A percentile compares a stretch with the other conserved stretches of the same genome.
Evolutionary conservation across 2,888 invertebrate genomes (phyloP).

Genomic region (Acleris sparsana): DNA sequence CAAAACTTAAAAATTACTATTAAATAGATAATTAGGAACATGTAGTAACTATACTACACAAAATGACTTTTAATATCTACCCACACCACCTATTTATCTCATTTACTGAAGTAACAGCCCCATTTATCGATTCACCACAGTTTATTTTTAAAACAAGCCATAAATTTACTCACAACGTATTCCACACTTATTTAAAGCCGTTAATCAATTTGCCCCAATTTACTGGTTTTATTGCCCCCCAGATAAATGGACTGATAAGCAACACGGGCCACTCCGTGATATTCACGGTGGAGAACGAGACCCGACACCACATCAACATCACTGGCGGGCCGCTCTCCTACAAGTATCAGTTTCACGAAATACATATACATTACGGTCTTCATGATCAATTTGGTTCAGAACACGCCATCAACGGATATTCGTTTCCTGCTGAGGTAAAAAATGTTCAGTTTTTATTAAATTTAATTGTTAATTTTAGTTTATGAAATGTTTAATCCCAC

Average conservation of each 20-base stretch:
- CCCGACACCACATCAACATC: constrained; percentile 93
- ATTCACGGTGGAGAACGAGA: constrained; percentile 94
- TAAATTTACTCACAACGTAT: constrained; percentile 30
- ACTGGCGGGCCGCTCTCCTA: constrained; percentile 98
- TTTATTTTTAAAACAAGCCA: constrained; percentile 19
- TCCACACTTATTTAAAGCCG: constrained; percentile 28
- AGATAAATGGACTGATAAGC: constrained; percentile 95
- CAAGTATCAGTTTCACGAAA: constrained; percentile 97
- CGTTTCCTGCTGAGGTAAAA: constrained; percentile 98
- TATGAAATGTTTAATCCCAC: constrained; percentile 9
- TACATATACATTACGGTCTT: constrained; percentile 96
- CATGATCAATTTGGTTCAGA: constrained; percentile 97
- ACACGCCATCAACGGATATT: constrained; percentile 97
- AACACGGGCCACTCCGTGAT: constrained; percentile 98
- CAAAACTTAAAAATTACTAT: no score
- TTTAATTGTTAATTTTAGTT: background rate
- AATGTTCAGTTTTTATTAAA: background rate
- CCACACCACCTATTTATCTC: background rate
- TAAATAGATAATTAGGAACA: no score
- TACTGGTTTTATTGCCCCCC: constrained; percentile 48
- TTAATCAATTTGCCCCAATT: constrained; percentile 34
- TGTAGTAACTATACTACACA: no score
- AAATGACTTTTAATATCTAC: no score
- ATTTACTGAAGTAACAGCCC: background rate
- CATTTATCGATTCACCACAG: constrained; percentile 11